Conservation (phyloP, 2,797 vertebrate genomes). For the Myotis planiceps region DNA sequence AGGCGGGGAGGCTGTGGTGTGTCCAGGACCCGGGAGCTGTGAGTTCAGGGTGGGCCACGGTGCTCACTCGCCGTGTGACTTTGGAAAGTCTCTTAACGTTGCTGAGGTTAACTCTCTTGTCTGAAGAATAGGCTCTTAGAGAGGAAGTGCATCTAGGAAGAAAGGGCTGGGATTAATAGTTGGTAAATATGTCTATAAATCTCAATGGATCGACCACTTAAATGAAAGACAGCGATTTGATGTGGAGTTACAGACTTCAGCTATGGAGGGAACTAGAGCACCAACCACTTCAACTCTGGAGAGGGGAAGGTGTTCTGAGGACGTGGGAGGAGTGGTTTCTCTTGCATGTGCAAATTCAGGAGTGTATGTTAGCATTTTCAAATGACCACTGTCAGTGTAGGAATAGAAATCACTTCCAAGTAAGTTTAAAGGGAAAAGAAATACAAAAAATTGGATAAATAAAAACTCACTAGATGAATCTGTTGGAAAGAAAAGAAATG, state of each 20-base stretch:
- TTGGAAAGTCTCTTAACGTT: background rate
- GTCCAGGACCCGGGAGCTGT: background rate
- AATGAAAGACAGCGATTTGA: background rate
- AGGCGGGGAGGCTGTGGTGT: background rate
- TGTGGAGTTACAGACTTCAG: too few relatives aligned
- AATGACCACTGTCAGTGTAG: background rate
- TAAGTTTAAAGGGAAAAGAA: background rate
- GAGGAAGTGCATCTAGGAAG: background rate
- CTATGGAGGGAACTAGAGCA: background rate
- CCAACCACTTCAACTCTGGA: fast-evolving
- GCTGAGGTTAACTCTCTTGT: background rate
- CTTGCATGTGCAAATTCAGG: background rate
- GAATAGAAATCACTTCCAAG: background rate
- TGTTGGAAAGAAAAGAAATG: background rate
- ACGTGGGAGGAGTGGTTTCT: fast-evolving
- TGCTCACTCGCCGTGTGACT: background rate
- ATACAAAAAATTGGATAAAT: background rate
- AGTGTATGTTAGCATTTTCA: background rate
- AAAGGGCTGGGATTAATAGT: background rate
- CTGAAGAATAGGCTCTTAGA: background rate
- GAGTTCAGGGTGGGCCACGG: too few relatives aligned
- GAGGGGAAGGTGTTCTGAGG: too few relatives aligned
- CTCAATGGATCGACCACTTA: background rate
- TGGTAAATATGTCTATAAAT: background rate
- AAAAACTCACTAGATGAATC: background rate